Percentiles rank a stretch among this genome's conserved stretches.
Conservation (phyloP, 2,797 vertebrate genomes). For the Phylloscopus collybita region DNA sequence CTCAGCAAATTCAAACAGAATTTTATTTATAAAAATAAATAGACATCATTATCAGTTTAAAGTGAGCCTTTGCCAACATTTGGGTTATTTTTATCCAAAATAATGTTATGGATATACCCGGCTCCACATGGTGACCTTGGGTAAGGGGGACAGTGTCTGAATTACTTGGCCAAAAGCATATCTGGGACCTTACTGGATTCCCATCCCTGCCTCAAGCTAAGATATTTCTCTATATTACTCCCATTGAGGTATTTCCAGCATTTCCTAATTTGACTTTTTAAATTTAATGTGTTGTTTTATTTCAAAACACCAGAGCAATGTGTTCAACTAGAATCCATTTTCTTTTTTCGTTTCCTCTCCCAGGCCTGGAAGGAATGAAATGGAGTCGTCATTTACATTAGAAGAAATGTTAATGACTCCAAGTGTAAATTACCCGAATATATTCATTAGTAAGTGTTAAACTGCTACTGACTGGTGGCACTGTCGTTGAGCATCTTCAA, state of each 20-base stretch:
- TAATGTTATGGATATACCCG: background rate
- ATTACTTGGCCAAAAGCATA: background rate
- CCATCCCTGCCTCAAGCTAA: background rate
- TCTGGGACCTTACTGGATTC: background rate
- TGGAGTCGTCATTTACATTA: background rate
- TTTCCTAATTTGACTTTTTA: background rate
- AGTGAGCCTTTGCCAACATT: background rate
- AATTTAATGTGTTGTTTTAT: background rate
- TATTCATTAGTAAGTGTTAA: conserved; percentile 14
- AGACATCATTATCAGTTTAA: background rate
- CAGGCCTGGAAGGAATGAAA: background rate
- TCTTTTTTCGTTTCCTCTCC: background rate
- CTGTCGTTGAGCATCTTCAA: background rate
- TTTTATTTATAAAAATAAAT: background rate
- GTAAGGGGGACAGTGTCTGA: background rate
- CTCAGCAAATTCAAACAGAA: background rate
- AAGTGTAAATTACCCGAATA: conserved; percentile 17
- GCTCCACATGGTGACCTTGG: background rate
- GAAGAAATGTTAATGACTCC: background rate
- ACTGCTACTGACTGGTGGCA: background rate
- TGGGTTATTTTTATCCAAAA: background rate
- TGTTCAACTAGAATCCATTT: background rate
- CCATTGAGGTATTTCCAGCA: background rate
- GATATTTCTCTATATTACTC: background rate
- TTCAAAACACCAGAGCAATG: background rate